phyloP scores from a whole-genome alignment of 2,113 vertebrate species.

The Solea senegalensis region DNA sequence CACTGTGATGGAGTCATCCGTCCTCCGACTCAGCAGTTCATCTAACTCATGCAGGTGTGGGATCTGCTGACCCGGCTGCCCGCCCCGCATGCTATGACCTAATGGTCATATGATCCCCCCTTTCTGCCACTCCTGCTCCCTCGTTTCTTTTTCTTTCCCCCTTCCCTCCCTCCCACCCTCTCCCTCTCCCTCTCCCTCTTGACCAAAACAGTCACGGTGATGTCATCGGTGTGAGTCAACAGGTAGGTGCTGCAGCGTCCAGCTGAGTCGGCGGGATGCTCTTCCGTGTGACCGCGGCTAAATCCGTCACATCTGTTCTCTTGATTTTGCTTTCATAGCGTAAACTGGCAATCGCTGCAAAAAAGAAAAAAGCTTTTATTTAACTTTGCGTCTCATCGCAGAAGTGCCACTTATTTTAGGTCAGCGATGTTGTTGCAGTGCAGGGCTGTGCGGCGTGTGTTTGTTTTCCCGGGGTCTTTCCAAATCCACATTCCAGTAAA shows the following conservation, averaged over 20 bases:
- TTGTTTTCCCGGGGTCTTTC: slow-evolving; percentile 56
- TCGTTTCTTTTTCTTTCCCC: slow-evolving; percentile 12
- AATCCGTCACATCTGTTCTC: slow-evolving; percentile 59
- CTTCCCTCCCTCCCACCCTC: slow-evolving; percentile 20
- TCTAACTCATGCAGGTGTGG: slow-evolving; percentile 69
- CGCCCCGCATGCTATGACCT: slow-evolving; percentile 62
- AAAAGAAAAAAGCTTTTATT: slow-evolving; percentile 5
- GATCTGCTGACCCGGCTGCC: slow-evolving; percentile 70
- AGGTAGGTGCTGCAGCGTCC: slow-evolving; percentile 61
- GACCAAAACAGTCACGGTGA: slow-evolving; percentile 68
- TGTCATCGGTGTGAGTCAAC: slow-evolving; percentile 74
- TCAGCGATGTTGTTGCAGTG: slow-evolving; percentile 1
- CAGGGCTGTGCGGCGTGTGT: slow-evolving; percentile 6
- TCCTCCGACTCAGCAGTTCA: slow-evolving; percentile 61
- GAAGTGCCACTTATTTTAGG: not conserved
- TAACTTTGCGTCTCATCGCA: not conserved
- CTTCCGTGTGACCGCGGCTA: slow-evolving; percentile 43
- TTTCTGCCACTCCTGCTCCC: slow-evolving; percentile 10
- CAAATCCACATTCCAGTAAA: slow-evolving; percentile 62
- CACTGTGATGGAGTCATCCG: slow-evolving; percentile 56
- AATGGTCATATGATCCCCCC: slow-evolving; percentile 65
- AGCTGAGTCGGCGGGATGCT: slow-evolving; percentile 64
- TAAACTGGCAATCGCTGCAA: slow-evolving; percentile 11
- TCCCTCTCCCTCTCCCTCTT: not conserved
- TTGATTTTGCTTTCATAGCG: slow-evolving; percentile 18